Evolutionary conservation across 2,797 vertebrate genomes (phyloP).

Genomic region (Sebastes steindachneri): DNA sequence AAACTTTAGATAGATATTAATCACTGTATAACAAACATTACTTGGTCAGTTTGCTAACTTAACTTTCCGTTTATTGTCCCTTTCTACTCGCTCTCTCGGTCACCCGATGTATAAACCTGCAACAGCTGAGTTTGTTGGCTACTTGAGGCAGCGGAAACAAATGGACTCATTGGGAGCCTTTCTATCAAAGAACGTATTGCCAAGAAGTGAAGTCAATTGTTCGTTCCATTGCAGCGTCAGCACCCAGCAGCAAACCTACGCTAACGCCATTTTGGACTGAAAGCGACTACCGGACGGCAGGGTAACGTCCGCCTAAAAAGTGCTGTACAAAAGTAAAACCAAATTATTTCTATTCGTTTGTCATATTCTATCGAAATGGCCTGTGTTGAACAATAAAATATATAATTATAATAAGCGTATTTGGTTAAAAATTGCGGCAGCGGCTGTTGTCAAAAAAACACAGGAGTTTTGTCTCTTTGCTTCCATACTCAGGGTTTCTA

Average conservation of each 20-base stretch:
- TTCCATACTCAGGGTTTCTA: no score
- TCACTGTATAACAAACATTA: neutral
- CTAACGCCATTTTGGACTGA: neutral
- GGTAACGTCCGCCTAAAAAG: neutral
- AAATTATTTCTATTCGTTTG: neutral
- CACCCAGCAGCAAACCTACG: neutral
- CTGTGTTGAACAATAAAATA: no score
- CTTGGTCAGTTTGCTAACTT: neutral
- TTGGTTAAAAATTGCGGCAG: no score
- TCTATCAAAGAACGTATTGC: rapidly evolving
- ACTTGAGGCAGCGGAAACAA: no score
- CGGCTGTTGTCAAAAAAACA: no score
- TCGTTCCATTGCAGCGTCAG: neutral
- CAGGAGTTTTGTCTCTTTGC: no score
- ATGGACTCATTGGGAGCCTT: no score
- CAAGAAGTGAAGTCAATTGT: neutral
- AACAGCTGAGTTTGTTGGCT: no score
- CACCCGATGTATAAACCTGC: no score
- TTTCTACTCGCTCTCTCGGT: neutral
- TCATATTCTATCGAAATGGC: neutral
- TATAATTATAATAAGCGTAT: no score
- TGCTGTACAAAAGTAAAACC: neutral
- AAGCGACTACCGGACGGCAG: neutral
- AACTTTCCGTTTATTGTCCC: neutral
- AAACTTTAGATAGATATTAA: neutral